Conservation (phyloP, 2,113 vertebrate species). For the Chaetorhynchus papuensis region DNA sequence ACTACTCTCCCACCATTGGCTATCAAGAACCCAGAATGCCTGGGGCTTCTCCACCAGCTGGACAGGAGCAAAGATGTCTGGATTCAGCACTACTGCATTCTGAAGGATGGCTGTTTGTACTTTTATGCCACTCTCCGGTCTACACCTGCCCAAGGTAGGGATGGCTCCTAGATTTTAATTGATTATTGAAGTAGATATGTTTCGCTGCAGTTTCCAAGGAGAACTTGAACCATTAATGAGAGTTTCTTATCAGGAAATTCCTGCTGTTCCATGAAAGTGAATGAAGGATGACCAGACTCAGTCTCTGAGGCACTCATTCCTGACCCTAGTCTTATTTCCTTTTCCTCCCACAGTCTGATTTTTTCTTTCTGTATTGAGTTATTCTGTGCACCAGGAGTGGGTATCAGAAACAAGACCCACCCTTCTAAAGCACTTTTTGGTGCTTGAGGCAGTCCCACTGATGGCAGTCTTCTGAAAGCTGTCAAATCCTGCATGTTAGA, state of each 20-base stretch:
- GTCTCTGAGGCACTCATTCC: background rate
- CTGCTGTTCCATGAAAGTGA: background rate
- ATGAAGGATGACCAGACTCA: background rate
- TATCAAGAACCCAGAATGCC: slow-evolving; percentile 86
- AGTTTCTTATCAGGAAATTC: background rate
- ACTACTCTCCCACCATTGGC: slow-evolving; percentile 86
- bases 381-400: background rate
- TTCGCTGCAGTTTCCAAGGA: background rate
- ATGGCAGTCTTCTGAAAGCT: background rate
- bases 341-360: background rate
- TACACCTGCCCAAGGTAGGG: slow-evolving; percentile 81
- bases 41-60: slow-evolving; percentile 85
- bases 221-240: background rate
- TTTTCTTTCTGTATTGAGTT: background rate
- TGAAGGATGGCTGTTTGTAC: slow-evolving; percentile 89
- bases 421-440: background rate
- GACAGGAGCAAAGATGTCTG: slow-evolving; percentile 78
- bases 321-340: background rate
- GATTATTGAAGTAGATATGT: background rate
- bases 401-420: background rate
- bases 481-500: background rate
- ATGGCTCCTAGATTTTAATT: background rate
- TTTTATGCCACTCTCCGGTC: slow-evolving; percentile 84
- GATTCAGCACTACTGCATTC: slow-evolving; percentile 84
- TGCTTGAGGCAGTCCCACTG: background rate